Evolutionary conservation across 2,797 vertebrate genomes (phyloP).

Genomic region (Bradypodion pumilum): DNA sequence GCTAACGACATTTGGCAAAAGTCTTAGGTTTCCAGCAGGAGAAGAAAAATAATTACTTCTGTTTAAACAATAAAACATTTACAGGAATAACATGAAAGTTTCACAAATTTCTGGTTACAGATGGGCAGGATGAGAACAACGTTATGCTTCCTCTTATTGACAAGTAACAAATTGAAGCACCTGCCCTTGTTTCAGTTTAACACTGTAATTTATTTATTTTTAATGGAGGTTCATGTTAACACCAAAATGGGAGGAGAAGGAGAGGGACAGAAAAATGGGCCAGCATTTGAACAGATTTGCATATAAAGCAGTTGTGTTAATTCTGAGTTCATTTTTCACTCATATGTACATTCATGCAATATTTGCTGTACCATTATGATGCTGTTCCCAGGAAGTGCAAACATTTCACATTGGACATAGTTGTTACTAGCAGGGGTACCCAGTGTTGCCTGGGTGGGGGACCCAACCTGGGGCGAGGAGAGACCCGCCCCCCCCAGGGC

Average conservation of each 20-base stretch:
- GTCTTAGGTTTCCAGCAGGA: conserved; percentile 54
- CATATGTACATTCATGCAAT: background rate
- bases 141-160: conserved; percentile 44
- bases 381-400: background rate
- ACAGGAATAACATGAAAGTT: conserved; percentile 55
- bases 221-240: conserved; percentile 16
- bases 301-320: background rate
- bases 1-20: conserved; percentile 55
- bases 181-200: conserved; percentile 16
- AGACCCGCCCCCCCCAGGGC: no score
- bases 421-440: no score
- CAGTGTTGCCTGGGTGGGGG: no score
- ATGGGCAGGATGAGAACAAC: conserved; percentile 52
- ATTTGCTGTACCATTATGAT: background rate
- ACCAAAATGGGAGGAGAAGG: background rate
- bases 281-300: background rate
- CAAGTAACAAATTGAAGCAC: conserved; percentile 31
- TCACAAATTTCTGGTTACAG: conserved; percentile 54
- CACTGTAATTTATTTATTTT: conserved; percentile 40
- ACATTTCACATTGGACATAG: background rate
- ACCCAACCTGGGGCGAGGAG: no score
- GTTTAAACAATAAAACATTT: conserved; percentile 67
- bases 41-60: conserved; percentile 66
- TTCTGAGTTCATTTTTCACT: background rate
- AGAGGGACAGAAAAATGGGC: background rate